Percentiles rank a stretch among this genome's conserved stretches.
Conservation (phyloP, 2,888 invertebrate genomes). For the Caenorhabditis sp. region DNA sequence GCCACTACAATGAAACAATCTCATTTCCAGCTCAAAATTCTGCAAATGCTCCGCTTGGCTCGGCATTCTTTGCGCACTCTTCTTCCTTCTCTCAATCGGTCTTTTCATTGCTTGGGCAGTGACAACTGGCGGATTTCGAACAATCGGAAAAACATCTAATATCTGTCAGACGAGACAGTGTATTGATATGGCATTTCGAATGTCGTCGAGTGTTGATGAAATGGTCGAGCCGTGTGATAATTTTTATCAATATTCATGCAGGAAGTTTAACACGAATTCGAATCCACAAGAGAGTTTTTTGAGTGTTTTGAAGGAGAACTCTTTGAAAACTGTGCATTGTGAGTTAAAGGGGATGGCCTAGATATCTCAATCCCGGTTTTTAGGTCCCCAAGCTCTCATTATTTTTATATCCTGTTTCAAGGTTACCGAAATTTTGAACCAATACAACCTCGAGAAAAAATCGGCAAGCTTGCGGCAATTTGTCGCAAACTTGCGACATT, state of each 20-base stretch:
- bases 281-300: conserved; percentile 41
- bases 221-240: conserved; percentile 52
- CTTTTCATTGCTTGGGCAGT: conserved; percentile 55
- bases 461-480: too few species aligned
- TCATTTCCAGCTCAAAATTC: conserved; percentile 38
- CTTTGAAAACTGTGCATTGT: conserved; percentile 38
- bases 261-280: conserved; percentile 44
- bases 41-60: conserved; percentile 47
- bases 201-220: conserved; percentile 53
- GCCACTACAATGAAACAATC: not conserved
- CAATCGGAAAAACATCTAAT: conserved; percentile 36
- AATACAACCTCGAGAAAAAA: too few species aligned
- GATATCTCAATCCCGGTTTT: too few species aligned
- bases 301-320: conserved; percentile 37
- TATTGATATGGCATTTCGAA: conserved; percentile 54
- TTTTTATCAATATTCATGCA: conserved; percentile 55
- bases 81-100: conserved; percentile 45
- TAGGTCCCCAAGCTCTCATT: too few species aligned
- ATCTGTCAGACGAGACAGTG: conserved; percentile 53
- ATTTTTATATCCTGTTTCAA: too few species aligned
- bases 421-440: too few species aligned
- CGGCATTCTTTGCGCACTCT: conserved; percentile 41
- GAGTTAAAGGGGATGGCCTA: too few species aligned
- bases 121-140: conserved; percentile 50
- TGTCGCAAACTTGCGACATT: too few species aligned